Evolutionary conservation across 1,140 invertebrate species (phyloP).

Genomic region (Drosophila lini): DNA sequence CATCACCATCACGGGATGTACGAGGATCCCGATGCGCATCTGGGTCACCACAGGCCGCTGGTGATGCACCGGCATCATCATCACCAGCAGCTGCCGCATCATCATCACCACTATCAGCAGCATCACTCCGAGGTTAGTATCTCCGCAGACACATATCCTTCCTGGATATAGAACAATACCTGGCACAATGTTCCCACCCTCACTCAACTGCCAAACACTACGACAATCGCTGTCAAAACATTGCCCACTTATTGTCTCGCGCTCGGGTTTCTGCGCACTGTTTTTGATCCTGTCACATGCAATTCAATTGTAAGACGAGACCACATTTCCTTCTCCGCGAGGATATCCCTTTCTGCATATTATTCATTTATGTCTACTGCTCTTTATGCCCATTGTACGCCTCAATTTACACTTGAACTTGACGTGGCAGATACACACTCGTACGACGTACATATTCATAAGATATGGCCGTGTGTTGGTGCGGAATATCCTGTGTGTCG

Average conservation of each 20-base stretch:
- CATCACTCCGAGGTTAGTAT: slow-evolving; percentile 83
- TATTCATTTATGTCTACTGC: slow-evolving; percentile 51
- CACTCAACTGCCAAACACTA: slow-evolving; percentile 51
- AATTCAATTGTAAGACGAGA: slow-evolving; percentile 73
- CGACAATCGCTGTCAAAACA: slow-evolving; percentile 81
- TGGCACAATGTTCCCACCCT: neutral
- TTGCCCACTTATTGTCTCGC: slow-evolving; percentile 63
- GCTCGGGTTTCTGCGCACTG: slow-evolving; percentile 31
- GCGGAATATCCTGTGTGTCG: slow-evolving; percentile 41
- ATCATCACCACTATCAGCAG: slow-evolving; percentile 74
- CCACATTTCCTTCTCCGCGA: slow-evolving; percentile 59
- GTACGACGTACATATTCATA: slow-evolving; percentile 19
- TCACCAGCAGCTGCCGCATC: slow-evolving; percentile 73
- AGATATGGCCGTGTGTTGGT: slow-evolving; percentile 3
- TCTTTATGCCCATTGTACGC: slow-evolving; percentile 62
- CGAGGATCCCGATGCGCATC: slow-evolving; percentile 86
- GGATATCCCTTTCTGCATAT: slow-evolving; percentile 56
- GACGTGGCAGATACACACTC: slow-evolving; percentile 29
- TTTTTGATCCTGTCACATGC: slow-evolving; percentile 49
- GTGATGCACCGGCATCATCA: slow-evolving; percentile 84
- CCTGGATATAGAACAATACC: neutral
- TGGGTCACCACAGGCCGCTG: slow-evolving; percentile 79
- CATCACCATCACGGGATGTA: slow-evolving; percentile 85
- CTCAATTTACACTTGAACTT: slow-evolving; percentile 73
- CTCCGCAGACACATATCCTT: slow-evolving; percentile 4